Evolutionary conservation across 2,113 vertebrate genomes (phyloP).

Genomic region (Brevimyrus niger): DNA sequence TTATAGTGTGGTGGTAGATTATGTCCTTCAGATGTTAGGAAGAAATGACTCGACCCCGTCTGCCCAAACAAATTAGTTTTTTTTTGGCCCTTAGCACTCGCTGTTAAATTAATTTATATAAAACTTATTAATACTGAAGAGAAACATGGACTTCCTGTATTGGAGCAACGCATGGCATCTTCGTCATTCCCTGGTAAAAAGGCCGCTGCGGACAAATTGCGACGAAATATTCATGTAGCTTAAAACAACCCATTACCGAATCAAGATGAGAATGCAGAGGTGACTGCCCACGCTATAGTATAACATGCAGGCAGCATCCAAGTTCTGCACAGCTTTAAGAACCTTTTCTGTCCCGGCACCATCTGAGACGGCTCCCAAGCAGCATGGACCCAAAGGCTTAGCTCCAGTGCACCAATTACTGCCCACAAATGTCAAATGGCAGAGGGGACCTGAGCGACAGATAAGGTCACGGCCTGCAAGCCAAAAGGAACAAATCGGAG

Average conservation of each 20-base stretch:
- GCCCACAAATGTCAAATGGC: slow-evolving; percentile 39
- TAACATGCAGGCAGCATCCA: neutral
- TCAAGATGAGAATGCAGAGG: neutral
- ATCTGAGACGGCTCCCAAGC: neutral
- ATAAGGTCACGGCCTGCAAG: slow-evolving; percentile 21
- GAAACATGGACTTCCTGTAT: too few species aligned
- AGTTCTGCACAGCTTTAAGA: neutral
- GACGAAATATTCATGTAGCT: too few species aligned
- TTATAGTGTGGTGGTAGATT: too few species aligned
- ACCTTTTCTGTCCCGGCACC: neutral
- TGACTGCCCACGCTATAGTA: neutral
- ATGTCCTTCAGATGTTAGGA: too few species aligned
- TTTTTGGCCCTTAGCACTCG: too few species aligned
- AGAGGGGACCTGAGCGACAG: slow-evolving; percentile 20
- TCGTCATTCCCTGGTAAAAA: too few species aligned
- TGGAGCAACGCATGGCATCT: too few species aligned
- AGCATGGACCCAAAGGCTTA: slow-evolving; percentile 22
- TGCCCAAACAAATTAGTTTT: too few species aligned
- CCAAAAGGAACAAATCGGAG: neutral
- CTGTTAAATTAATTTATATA: too few species aligned
- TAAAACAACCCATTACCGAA: neutral
- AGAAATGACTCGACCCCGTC: too few species aligned
- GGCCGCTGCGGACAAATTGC: too few species aligned
- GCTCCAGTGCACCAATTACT: slow-evolving; percentile 33
- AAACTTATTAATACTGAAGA: too few species aligned